Evolutionary conservation across 2,797 vertebrate genomes (phyloP).

Genomic region (Xiphorhynchus erythropygius): DNA sequence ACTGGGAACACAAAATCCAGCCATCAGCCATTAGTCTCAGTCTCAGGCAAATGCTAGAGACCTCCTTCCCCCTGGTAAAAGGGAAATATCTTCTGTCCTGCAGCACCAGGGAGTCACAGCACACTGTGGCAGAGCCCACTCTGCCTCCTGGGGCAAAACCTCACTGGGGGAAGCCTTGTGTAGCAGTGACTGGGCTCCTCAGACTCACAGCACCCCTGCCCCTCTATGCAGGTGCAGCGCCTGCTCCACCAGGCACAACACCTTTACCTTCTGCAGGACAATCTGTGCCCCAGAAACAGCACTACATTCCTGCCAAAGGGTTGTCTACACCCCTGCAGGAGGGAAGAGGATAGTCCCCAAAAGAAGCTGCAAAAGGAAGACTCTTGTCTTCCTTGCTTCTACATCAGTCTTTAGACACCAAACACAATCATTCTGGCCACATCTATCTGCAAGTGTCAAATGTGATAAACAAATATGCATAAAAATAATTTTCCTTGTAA

Average conservation of each 20-base stretch:
- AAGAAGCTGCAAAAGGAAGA: neutral
- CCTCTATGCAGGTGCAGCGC: fast-evolving
- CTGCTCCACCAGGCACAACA: neutral
- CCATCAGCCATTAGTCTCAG: neutral
- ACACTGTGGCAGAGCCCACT: fast-evolving
- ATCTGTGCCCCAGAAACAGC: neutral
- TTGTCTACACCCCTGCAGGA: neutral
- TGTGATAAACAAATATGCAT: fast-evolving
- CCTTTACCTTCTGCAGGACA: neutral
- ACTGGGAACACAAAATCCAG: neutral
- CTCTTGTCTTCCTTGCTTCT: neutral
- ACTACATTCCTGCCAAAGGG: neutral
- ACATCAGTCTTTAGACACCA: neutral
- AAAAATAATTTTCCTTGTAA: neutral
- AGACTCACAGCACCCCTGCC: neutral
- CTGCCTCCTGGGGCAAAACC: neutral
- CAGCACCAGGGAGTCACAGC: fast-evolving
- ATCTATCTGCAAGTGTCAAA: neutral
- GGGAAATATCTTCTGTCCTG: neutral
- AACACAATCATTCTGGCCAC: neutral
- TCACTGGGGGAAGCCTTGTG: neutral
- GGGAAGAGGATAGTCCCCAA: neutral
- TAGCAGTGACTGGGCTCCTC: fast-evolving
- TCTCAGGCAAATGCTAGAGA: fast-evolving
- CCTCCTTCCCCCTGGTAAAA: neutral